Percentiles rank a stretch among this genome's conserved stretches.
phyloP scores from a whole-genome alignment of 2,888 invertebrate genomes.

The Esperia sulphurella region DNA sequence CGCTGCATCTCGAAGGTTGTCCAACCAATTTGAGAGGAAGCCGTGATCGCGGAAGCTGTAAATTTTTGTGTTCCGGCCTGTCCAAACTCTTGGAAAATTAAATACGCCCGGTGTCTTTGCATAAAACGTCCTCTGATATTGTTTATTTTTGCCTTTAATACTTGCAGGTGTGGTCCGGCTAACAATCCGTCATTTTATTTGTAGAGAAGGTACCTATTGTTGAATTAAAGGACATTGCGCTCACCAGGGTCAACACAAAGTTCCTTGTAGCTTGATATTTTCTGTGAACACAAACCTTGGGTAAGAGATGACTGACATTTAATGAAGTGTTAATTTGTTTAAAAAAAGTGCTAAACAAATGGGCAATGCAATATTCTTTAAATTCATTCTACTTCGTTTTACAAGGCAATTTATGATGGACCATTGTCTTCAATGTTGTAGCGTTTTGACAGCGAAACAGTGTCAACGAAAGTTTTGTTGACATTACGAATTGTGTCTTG shows the following conservation, averaged over 20 bases:
- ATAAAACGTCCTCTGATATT: conserved; percentile 29
- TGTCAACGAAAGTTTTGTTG: conserved; percentile 51
- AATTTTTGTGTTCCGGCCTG: conserved; percentile 42
- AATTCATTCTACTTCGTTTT: neutral
- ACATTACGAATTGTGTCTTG: conserved; percentile 40
- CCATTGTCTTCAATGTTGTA: conserved; percentile 3
- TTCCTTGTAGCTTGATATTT: conserved; percentile 37
- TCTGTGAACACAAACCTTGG: conserved; percentile 22
- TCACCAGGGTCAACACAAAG: conserved; percentile 39
- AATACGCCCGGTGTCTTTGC: conserved; percentile 28
- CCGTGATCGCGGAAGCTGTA: conserved; percentile 47
- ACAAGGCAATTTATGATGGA: neutral
- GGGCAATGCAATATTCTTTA: neutral
- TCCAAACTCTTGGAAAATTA: conserved; percentile 35
- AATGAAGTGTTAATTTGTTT: conserved; percentile 3
- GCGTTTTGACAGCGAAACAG: conserved; percentile 5
- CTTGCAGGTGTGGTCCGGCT: conserved; percentile 23
- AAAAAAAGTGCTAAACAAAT: neutral
- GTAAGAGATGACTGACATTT: conserved; percentile 2
- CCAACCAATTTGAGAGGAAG: conserved; percentile 30
- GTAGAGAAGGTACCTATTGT: conserved; percentile 44
- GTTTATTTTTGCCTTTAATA: conserved; percentile 31
- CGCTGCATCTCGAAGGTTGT: conserved; percentile 28
- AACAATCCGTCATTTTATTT: conserved; percentile 46
- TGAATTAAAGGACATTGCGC: conserved; percentile 45